phyloP scores from a whole-genome alignment of 2,888 invertebrate species.

The Drosophila anomelani region DNA sequence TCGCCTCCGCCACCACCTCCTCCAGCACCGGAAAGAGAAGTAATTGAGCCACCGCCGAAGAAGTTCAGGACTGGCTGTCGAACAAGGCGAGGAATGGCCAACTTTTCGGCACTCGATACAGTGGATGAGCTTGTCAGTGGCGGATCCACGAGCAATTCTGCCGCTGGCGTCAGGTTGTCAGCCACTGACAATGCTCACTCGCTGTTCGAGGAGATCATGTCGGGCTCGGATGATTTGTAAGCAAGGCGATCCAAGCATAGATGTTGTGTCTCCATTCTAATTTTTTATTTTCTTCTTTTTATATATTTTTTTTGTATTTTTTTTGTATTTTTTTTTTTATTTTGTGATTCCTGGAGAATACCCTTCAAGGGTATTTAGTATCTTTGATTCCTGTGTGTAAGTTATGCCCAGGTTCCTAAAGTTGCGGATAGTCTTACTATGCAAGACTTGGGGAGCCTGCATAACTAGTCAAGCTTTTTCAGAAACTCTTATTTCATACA shows the following conservation, averaged over 20 bases:
- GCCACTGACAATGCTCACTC: conserved; percentile 51
- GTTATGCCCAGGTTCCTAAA: not conserved
- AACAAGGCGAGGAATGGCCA: conserved; percentile 16
- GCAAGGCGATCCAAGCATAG: conserved; percentile 21
- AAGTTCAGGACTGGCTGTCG: conserved; percentile 47
- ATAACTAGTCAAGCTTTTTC: not conserved
- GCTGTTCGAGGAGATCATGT: conserved; percentile 64
- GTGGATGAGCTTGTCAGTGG: conserved; percentile 51
- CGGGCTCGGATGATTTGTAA: conserved; percentile 62
- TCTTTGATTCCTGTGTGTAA: not conserved
- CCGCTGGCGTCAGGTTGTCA: conserved; percentile 49
- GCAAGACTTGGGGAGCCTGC: not conserved
- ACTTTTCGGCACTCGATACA: conserved; percentile 29
- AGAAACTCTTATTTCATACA: conserved; percentile 6
- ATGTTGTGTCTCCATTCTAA: conserved; percentile 1
- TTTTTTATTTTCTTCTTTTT: not conserved
- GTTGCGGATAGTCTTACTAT: not conserved
- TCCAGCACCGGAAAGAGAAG: not conserved
- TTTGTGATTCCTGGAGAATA: conserved; percentile 11
- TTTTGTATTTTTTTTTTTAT: not conserved
- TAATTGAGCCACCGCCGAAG: conserved; percentile 40
- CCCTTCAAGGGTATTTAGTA: conserved; percentile 3
- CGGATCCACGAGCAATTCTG: conserved; percentile 38
- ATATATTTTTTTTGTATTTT: not conserved
- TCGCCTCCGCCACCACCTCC: conserved; percentile 8